A percentile compares a stretch with the other conserved stretches of the same genome.
These are phyloP conservation scores for Ormyrus thymus DNA, from an alignment of 2,888 invertebrate genomes.

Conservation along the genomic window DNA sequence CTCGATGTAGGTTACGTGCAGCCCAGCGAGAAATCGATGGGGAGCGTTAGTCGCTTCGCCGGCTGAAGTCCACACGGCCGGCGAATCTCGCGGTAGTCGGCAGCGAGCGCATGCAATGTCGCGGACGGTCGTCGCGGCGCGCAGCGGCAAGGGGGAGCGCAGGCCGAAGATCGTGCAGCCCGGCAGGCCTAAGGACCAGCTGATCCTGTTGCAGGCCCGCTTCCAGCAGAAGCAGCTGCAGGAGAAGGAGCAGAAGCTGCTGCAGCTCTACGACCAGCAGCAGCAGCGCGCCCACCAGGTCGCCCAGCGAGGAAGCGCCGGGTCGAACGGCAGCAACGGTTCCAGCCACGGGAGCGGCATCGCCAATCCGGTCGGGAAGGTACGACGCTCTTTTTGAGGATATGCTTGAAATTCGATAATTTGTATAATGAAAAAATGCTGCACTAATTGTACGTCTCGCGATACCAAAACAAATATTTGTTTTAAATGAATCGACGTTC, in stretches of 20 bases:
- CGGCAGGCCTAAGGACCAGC: not conserved
- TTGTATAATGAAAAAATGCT: no score
- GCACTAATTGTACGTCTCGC: no score
- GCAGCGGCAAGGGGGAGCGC: not conserved
- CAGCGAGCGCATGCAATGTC: not conserved
- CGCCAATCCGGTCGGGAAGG: constrained; percentile 17
- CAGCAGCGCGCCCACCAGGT: constrained; percentile 81
- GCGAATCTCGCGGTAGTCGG: constrained; percentile 1
- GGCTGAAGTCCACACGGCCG: not conserved
- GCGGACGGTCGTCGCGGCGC: not conserved
- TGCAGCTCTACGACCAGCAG: constrained; percentile 82
- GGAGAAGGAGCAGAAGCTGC: constrained; percentile 86
- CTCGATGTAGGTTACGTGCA: no score
- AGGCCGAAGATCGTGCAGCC: not conserved
- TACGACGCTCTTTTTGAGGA: not conserved
- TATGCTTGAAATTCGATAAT: not conserved
- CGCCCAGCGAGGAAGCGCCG: constrained; percentile 76
- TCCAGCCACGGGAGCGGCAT: constrained; percentile 60
- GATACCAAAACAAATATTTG: no score
- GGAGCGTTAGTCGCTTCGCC: no score
- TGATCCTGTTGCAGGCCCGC: constrained; percentile 80
- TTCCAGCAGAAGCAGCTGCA: constrained; percentile 89
- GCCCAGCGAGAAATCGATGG: no score
- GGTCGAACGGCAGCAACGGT: constrained; percentile 74
- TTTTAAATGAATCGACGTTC: no score